Evolutionary conservation across 2,797 vertebrate genomes (phyloP), one percentile per base, ranked within the genome.

Genomic region (Pangasius krempfi): DNA sequence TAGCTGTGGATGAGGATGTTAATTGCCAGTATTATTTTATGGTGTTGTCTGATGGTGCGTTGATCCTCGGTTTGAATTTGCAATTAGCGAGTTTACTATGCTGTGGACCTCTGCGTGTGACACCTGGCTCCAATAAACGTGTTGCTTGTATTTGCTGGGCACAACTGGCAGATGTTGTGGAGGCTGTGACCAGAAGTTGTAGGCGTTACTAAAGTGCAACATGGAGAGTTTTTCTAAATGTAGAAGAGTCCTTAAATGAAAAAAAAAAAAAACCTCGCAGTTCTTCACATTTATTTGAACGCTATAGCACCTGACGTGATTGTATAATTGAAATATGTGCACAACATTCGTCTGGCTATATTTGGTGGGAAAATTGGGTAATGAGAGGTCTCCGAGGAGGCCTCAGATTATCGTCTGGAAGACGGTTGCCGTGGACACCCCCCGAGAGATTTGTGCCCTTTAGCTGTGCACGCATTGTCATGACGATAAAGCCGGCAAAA

Each of bases 381-480:
- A 86, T 89, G 47, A 89, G 84, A 91, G 72, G 80, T 25, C 40
- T 60, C 30, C 1, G 37, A 27, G 86, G 86, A 81, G 86, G 84
- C 89, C 75, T 56, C 80, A 20, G 89, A 90, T 91, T 87, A 85
- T 76, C 84, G 87, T 86, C 50, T 86, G 86, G 83, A 33, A 30
- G 73, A 75, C 27, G 89, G 91, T 91, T 91, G 90, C 89, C 27
- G 83, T 88, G 92, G 92, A 87, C 56, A 81, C 40, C 88, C 88
- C n/a, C 58, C 85, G 80, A 91, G 86, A 91, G 86, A 90, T 91
- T 89, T 90, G 89, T 79, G 88, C 68, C 89, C 85, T 89, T 90
- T 93, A 92, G 92, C 85, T 76, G 93, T 92, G 93, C 91, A 88
- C 90, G 91, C 91, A 94, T 96, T 96, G 95, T 96, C 93, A 94